Base-by-base conservation (phyloP, 2,113 vertebrate species). In the Diadophis punctatus region DNA sequence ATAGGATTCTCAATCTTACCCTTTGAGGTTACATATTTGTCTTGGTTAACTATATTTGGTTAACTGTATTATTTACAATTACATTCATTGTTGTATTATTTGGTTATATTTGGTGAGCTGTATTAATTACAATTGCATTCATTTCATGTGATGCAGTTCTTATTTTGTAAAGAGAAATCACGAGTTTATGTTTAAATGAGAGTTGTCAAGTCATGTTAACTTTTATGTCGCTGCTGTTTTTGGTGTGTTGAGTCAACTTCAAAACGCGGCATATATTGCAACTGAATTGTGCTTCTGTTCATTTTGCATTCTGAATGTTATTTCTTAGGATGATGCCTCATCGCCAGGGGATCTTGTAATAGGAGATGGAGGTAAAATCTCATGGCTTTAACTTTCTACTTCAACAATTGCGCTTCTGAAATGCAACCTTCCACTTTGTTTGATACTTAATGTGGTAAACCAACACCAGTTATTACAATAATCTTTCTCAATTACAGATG, bases 281-380 rank as follows among this genome's bases (percentile, higher is more conserved):
- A 88, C 92, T 86, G 95, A 91, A 34, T 6, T 52, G 51, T 11
- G 27, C 90, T 11, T 86, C 22, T 49, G 1, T 30, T 91, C 0
- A 74, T 94, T 92, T 80, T 55, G n/a, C 48, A 90, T 16, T 90
- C 11, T 34, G 90, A 94, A 2, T 0, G 30, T 91, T 96, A 92
- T 94, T 94, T 93, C 92, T 85, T 92, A 95, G 99, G 99, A 99
- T 95, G 99, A 99, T 90, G 98, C 98, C 94, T 99, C 99, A 80
- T 99, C 99, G 93, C 99, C 99, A 11, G 99, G 99, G 95, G 99
- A 99, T 94, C 97, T 99, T 84, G 95, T 99, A 93, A 98, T 99
- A 97, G 98, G 98, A 94, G 99, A 99, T 96, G 98, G 98, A 95
- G 98, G 98, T 98, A 97, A 96, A 95, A 91, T 91, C 55, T 14